Base-by-base conservation (phyloP, 2,797 vertebrate species). In the Sebastes oblongus region DNA sequence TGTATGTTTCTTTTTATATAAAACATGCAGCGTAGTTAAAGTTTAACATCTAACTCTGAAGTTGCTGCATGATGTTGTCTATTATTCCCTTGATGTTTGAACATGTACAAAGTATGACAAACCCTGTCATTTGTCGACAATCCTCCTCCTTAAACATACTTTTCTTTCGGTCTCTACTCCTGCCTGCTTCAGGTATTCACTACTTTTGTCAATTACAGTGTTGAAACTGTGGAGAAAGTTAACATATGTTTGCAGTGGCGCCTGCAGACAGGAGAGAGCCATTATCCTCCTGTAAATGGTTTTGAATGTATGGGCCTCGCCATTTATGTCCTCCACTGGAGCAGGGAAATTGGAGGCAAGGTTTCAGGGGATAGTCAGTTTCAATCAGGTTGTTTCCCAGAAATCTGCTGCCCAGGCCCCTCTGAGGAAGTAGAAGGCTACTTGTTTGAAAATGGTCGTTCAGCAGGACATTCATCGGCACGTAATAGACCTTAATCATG, bases 141-240 rank as follows among this genome's bases (percentile, higher is more conserved):
- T 68, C 34, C 64, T 65, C 25, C 6, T 24, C 18, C 34, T 75
- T 7, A 29, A 72, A 62, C 16, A 25, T 83, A 30, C 81, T 67
- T 67, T 46, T 54, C 34, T 66, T 34, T 7, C 60, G 39, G 80
- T 65, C 60, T 46, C 14, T 75, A 18, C 66, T 58, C 61, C 54
- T 66, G 66, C 46, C 24, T 32, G 5, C 80, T 67, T 66, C 36
- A 65, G 75, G 74, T 78, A 22, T 56, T 42, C 56, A 42, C 56
- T 46, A 66, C 46, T 83, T 89, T 80, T 65, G 30, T 61, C 66
- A 92, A 92, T 92, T 90, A 91, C 61, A 86, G 89, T 82, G 50
- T 91, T 91, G 66, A 86, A 70, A 72, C 27, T 58, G 50, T 56
- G 52, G 74, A 76, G 87, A 92, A 92, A 90, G 80, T 90, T 59